These are phyloP conservation scores for Perca schrenkii DNA, from an alignment of 2,113 vertebrate species.

Conservation along the genomic window DNA sequence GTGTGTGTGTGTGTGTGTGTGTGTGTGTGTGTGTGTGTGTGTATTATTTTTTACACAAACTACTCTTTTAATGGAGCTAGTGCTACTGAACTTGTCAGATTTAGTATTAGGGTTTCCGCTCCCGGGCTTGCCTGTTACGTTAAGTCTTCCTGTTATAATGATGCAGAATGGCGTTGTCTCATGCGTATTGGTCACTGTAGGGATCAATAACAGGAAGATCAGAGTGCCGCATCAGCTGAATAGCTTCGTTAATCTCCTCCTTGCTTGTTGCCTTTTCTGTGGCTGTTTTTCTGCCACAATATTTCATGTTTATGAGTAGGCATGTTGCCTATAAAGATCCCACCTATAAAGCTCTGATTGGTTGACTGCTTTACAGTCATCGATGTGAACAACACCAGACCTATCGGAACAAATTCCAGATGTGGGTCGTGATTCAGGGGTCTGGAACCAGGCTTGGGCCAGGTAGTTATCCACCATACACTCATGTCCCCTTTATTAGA, in stretches of 20 bases:
- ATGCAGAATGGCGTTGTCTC: not conserved
- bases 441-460: too few species aligned
- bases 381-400: not conserved
- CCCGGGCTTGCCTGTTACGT: not conserved
- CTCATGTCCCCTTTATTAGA: too few species aligned
- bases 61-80: not conserved
- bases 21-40: not conserved
- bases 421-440: too few species aligned
- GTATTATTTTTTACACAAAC: conserved; percentile 23
- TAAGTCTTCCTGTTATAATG: not conserved
- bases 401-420: not conserved
- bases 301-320: not conserved
- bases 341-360: not conserved
- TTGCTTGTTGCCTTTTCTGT: not conserved
- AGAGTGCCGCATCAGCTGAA: not conserved
- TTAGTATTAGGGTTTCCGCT: not conserved
- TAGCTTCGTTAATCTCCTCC: not conserved
- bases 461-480: too few species aligned
- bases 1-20: conserved; percentile 22
- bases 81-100: not conserved
- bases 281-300: not conserved
- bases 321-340: not conserved
- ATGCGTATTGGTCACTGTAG: not conserved
- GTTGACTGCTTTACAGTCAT: not conserved
- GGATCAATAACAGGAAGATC: not conserved